Conservation (phyloP, 92 coral and sea anemone species). For the Pocillopora grandis region DNA sequence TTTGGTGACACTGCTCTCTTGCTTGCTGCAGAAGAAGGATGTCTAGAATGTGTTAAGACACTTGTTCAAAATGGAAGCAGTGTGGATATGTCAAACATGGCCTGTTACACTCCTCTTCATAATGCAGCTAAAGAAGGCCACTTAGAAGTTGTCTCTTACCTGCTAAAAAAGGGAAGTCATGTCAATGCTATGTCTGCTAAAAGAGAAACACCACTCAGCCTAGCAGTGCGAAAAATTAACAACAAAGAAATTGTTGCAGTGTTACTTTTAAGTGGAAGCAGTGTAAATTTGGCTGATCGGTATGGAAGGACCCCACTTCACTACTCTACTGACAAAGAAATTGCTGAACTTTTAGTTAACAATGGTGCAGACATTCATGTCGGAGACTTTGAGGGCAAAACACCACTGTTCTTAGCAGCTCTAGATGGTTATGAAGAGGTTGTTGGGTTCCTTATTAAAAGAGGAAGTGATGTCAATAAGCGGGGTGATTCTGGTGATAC, state of each 20-base stretch:
- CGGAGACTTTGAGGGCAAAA: constrained; percentile 62
- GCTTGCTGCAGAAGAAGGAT: constrained; percentile 72
- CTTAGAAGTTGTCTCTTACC: constrained; percentile 42
- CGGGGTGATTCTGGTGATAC: constrained; percentile 54
- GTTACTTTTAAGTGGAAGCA: constrained; percentile 52
- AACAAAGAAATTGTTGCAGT: constrained; percentile 51
- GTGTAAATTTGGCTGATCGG: constrained; percentile 42
- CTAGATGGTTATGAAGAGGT: constrained; percentile 59
- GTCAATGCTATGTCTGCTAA: constrained; percentile 44
- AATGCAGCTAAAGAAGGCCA: constrained; percentile 66
- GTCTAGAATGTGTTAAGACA: constrained; percentile 46
- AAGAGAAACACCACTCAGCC: constrained; percentile 62
- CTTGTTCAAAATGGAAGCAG: constrained; percentile 47
- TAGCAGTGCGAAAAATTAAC: constrained; percentile 61
- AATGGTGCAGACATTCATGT: constrained; percentile 52
- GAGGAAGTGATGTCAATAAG: constrained; percentile 48
- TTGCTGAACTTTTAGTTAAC: constrained; percentile 56
- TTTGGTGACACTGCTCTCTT: constrained; percentile 65
- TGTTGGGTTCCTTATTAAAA: constrained; percentile 52
- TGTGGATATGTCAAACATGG: constrained; percentile 57
- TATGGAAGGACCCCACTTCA: constrained; percentile 65
- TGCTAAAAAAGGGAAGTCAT: constrained; percentile 50
- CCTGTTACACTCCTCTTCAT: constrained; percentile 62
- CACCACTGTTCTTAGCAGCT: constrained; percentile 68
- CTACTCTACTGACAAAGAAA: constrained; percentile 48